These are phyloP conservation scores for Electrophaes corylata DNA, from an alignment of 2,888 invertebrate genomes.

Conservation along the genomic window DNA sequence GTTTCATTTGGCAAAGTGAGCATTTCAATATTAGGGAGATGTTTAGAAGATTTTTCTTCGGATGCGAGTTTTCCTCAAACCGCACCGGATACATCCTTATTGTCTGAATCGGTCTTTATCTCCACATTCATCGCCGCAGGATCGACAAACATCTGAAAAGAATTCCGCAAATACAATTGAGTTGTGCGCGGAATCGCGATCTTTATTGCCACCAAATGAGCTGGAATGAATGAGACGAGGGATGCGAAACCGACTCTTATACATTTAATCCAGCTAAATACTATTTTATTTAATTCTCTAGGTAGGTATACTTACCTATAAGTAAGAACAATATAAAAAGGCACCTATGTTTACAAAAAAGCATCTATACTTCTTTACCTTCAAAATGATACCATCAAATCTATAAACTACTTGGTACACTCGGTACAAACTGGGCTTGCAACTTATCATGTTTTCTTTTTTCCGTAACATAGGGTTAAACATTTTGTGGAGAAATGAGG, in stretches of 20 bases:
- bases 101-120: slow-evolving; percentile 15
- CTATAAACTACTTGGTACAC: background rate
- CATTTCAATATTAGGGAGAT: background rate
- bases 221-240: slow-evolving; percentile 5
- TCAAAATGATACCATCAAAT: too few relatives aligned
- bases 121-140: slow-evolving; percentile 9
- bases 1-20: background rate
- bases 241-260: background rate
- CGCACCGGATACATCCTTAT: background rate
- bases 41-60: background rate
- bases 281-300: background rate
- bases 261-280: background rate
- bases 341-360: too few relatives aligned
- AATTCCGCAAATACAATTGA: slow-evolving; percentile 46
- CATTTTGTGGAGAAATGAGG: slow-evolving; percentile 29
- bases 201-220: slow-evolving; percentile 35
- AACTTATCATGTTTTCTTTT: slow-evolving; percentile 1
- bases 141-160: slow-evolving; percentile 23
- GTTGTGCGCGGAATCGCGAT: slow-evolving; percentile 42
- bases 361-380: too few relatives aligned
- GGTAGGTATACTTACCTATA: too few relatives aligned
- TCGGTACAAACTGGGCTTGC: background rate
- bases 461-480: slow-evolving; percentile 19
- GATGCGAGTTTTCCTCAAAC: background rate
- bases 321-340: too few relatives aligned